Base-by-base conservation (phyloP, 1,140 invertebrate genomes). In the Pollicipes pollicipes region DNA sequence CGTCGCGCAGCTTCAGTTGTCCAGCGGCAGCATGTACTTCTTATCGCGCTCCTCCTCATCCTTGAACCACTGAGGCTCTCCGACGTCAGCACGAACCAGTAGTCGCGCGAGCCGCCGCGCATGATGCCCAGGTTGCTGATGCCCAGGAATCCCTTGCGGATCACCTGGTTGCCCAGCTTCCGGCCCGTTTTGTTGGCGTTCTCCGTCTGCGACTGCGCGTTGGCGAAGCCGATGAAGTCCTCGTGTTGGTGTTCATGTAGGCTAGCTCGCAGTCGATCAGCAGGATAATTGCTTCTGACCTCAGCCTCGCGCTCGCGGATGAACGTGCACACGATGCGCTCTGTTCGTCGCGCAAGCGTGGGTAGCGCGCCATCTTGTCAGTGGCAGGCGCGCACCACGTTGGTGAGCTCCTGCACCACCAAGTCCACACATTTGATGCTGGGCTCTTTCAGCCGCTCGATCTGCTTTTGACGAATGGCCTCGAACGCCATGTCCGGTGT, bases 161-260 rank as follows among this genome's bases (percentile, higher is more conserved):
- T 99, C 31, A 98, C 97, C 83, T 97, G 94, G 83, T 98, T 98
- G 58, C 94, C 94, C 68, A 97, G 83, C 72, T 94, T 90, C 45
- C 87, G 83, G 37, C 93, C 91, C 64, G 90, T 87, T 76, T 95
- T 95, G 26, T 87, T 84, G 32, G 91, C 84, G 79, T 90, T 91
- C 79, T 97, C 95, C 17, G 93, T 91, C 73, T 92, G 90, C 79
- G 94, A 93, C 81, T 97, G 94, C 77, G 95, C 94, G 84, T 98
- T 98, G 76, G 95, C 95, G 83, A 97, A 97, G 75, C 95, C 95
- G 79, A 97, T 97, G 81, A 99, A 99, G 83, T 99, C 97, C 84
- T 99, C 97, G 79, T 99, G 97, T 99, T 99, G 64, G 97, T 99
- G 81, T 99, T 99, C 93, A 99, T 99, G 80, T 99, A 99, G 16